Percentiles rank a stretch among this genome's conserved stretches.
phyloP scores from a whole-genome alignment of 2,797 vertebrate genomes.

The Ciconia nigra region DNA sequence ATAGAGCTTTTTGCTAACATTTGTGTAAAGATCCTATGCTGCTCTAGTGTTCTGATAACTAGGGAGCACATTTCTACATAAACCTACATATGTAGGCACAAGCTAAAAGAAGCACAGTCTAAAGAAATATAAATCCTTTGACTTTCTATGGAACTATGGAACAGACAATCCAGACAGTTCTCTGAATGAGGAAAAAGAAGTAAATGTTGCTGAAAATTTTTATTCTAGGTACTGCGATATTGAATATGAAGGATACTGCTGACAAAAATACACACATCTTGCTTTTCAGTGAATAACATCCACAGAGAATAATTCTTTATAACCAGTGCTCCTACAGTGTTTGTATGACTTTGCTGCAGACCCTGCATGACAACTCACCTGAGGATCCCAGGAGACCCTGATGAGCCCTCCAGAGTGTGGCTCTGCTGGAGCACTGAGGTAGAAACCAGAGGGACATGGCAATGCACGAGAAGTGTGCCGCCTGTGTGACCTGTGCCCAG shows the following conservation, averaged over 20 bases:
- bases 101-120: background rate
- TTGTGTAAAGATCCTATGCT: background rate
- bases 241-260: background rate
- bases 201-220: background rate
- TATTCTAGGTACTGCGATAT: background rate
- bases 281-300: background rate
- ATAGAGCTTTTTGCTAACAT: background rate
- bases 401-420: background rate
- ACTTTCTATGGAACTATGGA: background rate
- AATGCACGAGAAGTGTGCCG: rapidly evolving
- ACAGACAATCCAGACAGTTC: background rate
- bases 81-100: background rate
- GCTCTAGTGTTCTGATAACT: background rate
- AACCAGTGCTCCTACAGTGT: background rate
- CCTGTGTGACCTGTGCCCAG: background rate
- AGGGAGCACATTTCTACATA: background rate
- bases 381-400: background rate
- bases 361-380: background rate
- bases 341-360: background rate
- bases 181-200: background rate
- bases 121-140: background rate
- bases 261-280: background rate
- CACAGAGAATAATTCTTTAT: background rate
- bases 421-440: background rate
- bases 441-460: background rate